Percentiles rank a stretch among this genome's conserved stretches.
Conservation (phyloP, 2,888 invertebrate genomes). For the Xylophagus ater region DNA sequence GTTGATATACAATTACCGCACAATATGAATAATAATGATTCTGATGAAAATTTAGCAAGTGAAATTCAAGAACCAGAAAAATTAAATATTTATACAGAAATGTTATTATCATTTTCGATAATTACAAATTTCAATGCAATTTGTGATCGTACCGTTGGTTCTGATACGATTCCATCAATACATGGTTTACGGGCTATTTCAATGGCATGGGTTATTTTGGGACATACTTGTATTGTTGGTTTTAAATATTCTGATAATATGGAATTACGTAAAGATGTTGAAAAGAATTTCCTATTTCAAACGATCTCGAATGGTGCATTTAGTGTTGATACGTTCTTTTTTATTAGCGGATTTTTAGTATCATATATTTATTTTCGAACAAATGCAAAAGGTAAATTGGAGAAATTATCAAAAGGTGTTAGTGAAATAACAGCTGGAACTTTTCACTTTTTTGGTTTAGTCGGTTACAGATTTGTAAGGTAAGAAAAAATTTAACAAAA, state of each 20-base stretch:
- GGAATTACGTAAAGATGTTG: constrained; percentile 56
- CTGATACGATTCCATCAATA: constrained; percentile 67
- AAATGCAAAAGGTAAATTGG: constrained; percentile 60
- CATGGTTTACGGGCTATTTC: constrained; percentile 56
- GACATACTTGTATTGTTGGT: constrained; percentile 65
- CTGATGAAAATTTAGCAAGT: constrained; percentile 48
- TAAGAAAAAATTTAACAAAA: constrained; percentile 28
- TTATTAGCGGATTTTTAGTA: constrained; percentile 70
- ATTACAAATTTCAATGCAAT: constrained; percentile 68
- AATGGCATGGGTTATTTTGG: constrained; percentile 61
- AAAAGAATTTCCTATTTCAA: constrained; percentile 69
- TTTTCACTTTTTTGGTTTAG: constrained; percentile 62
- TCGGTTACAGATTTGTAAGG: constrained; percentile 68
- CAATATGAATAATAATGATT: constrained; percentile 43
- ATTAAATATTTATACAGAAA: constrained; percentile 41
- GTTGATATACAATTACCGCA: constrained; percentile 38
- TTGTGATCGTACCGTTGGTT: constrained; percentile 65
- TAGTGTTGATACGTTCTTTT: constrained; percentile 75
- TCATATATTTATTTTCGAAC: constrained; percentile 78
- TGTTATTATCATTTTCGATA: constrained; percentile 67
- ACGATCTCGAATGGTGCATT: constrained; percentile 68
- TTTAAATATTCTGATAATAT: constrained; percentile 81
- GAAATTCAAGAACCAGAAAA: constrained; percentile 42
- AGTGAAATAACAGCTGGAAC: constrained; percentile 51
- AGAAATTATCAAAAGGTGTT: constrained; percentile 51